A percentile compares a stretch with the other conserved stretches of the same genome.
Evolutionary conservation across 2,113 vertebrate species (phyloP).

Genomic region (Thymallus thymallus): DNA sequence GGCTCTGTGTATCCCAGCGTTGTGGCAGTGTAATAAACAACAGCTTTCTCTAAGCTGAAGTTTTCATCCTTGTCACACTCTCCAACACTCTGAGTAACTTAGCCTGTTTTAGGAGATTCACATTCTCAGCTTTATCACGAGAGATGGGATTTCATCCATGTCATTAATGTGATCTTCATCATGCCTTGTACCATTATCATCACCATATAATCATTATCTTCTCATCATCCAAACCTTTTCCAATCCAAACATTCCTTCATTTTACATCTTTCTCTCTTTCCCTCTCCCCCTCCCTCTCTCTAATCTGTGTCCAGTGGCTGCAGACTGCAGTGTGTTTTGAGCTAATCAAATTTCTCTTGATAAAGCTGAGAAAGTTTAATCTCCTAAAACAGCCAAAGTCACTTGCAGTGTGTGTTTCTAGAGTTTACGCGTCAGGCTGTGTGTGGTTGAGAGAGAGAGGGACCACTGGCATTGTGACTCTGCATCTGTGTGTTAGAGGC

Average conservation of each 20-base stretch:
- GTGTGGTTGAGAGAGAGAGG: background rate
- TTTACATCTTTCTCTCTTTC: slow-evolving; percentile 1
- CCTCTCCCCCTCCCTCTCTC: slow-evolving; percentile 7
- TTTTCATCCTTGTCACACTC: background rate
- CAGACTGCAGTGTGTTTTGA: slow-evolving; percentile 1
- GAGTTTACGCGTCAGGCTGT: background rate
- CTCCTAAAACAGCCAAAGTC: slow-evolving; percentile 35
- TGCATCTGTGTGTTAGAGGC: background rate
- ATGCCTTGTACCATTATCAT: background rate
- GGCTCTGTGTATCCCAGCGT: background rate
- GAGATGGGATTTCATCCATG: background rate
- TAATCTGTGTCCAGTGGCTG: slow-evolving; percentile 9
- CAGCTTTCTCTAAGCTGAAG: background rate
- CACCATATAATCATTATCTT: background rate
- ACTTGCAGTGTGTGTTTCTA: background rate
- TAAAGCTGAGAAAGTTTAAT: slow-evolving; percentile 48
- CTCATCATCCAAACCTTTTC: background rate
- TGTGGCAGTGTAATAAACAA: slow-evolving; percentile 2
- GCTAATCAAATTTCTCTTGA: slow-evolving; percentile 53
- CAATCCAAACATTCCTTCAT: background rate
- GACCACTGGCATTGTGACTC: background rate
- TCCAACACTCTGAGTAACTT: slow-evolving; percentile 19
- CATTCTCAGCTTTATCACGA: slow-evolving; percentile 40
- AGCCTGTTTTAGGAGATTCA: slow-evolving; percentile 39
- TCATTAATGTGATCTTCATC: background rate